These are phyloP conservation scores for Cephus spinipes DNA, from an alignment of 2,888 invertebrate genomes.

Conservation along the genomic window DNA sequence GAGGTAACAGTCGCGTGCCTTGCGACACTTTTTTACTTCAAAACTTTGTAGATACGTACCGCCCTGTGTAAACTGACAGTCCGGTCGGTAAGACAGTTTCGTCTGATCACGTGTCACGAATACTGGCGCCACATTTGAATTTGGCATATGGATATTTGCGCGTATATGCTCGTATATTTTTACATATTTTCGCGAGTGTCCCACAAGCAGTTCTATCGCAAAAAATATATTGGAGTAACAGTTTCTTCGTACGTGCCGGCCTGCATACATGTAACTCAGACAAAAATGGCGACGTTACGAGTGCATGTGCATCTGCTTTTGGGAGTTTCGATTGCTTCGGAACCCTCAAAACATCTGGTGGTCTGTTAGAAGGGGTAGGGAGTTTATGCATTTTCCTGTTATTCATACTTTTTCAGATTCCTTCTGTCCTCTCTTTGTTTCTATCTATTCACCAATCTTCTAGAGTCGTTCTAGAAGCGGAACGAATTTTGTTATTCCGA, in stretches of 20 bases:
- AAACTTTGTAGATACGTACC: background rate
- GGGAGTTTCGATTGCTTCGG: background rate
- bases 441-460: background rate
- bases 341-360: background rate
- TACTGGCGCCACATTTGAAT: background rate
- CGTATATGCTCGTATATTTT: constrained; percentile 5
- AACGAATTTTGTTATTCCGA: background rate
- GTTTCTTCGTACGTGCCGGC: background rate
- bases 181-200: background rate
- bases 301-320: background rate
- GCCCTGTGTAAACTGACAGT: background rate
- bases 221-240: background rate
- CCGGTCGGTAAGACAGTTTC: background rate
- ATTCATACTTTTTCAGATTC: background rate
- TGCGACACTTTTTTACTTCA: background rate
- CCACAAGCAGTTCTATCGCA: background rate
- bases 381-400: background rate
- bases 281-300: background rate
- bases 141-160: background rate
- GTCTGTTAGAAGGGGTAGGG: background rate
- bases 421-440: background rate
- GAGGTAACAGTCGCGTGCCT: background rate
- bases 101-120: background rate
- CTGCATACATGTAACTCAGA: background rate
- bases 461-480: background rate